Base-by-base conservation (phyloP, 2,888 invertebrate genomes). In the Patella pellucida region DNA sequence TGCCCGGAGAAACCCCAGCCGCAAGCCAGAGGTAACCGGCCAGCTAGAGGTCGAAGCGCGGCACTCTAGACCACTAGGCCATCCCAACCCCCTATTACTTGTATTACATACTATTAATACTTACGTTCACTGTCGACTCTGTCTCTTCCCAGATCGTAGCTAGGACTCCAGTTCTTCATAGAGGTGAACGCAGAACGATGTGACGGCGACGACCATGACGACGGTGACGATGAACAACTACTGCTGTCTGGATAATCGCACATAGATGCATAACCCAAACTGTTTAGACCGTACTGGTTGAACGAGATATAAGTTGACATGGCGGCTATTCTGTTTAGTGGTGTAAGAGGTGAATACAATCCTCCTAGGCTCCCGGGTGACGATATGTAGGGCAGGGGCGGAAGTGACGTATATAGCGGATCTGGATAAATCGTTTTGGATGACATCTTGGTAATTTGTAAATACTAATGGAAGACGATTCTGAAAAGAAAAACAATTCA, bases 231-330 rank as follows among this genome's bases (percentile, higher is more conserved):
- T 11, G 62, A 41, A 16, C 52, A 16, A 54, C 56, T 69, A 14
- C 74, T 56, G 12, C 52, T 69, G 41, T 69, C 69, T 19, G 54
- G 52, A 19, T 69, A 69, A 69, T 74, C 74, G 41, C 79, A 56
- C n/a, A 77, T 74, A 23, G 80, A 79, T 51, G 82, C 81, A 16
- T 81, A 83, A 74, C 78, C 82, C 82, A 81, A 84, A 14, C 82
- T 79, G 79, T 82, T 84, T 31, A 83, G 71, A 0, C 79, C 76
- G 5, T 79, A 74, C 1, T 82, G 67, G 72, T 80, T 85, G 54
- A 85, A 69, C 1, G 82, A 72, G 75, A 82, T 75, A 19, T 71
- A 79, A 1, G 74, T 56, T 1, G 74, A 69, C 74, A 74, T 19
- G 69, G 54, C 41, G 67, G 56, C 69, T 27, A 52, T n/a, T 11